Evolutionary conservation across 2,113 vertebrate genomes (phyloP).

Genomic region (Typhlomys cinereus): DNA sequence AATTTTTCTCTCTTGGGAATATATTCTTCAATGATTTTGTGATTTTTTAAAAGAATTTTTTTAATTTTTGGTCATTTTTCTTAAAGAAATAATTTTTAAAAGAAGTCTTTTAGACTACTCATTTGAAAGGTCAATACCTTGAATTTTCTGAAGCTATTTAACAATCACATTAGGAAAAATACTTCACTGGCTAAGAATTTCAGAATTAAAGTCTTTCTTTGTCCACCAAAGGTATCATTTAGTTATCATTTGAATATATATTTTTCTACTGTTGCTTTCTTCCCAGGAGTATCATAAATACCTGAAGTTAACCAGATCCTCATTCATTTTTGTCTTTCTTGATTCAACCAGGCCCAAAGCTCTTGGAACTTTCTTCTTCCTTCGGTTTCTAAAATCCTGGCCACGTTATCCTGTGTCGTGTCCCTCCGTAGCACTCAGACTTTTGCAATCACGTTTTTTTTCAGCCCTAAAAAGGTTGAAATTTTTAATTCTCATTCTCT

Average conservation of each 20-base stretch:
- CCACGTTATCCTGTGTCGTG: not conserved
- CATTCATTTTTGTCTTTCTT: not conserved
- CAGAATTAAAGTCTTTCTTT: not conserved
- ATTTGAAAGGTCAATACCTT: not conserved
- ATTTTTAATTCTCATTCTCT: not conserved
- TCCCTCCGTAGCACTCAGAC: too few species aligned
- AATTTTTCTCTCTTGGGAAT: not conserved
- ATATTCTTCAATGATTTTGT: not conserved
- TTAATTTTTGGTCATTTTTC: too few species aligned
- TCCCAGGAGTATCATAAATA: not conserved
- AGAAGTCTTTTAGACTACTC: not conserved
- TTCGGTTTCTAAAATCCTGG: not conserved
- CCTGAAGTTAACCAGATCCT: not conserved
- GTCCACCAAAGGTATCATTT: too few species aligned
- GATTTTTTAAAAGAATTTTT: too few species aligned
- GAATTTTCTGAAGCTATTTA: constrained; percentile 18
- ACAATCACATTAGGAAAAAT: not conserved
- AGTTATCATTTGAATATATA: not conserved
- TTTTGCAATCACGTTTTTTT: not conserved
- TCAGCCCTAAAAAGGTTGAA: not conserved
- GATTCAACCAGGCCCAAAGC: not conserved
- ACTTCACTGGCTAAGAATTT: not conserved
- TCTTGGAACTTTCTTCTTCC: not conserved
- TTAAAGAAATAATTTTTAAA: too few species aligned
- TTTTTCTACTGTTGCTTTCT: not conserved